A percentile compares a stretch with the other conserved stretches of the same genome.
These are phyloP conservation scores for Hetaerina americana DNA, from an alignment of 1,140 invertebrate species.

Conservation along the genomic window DNA sequence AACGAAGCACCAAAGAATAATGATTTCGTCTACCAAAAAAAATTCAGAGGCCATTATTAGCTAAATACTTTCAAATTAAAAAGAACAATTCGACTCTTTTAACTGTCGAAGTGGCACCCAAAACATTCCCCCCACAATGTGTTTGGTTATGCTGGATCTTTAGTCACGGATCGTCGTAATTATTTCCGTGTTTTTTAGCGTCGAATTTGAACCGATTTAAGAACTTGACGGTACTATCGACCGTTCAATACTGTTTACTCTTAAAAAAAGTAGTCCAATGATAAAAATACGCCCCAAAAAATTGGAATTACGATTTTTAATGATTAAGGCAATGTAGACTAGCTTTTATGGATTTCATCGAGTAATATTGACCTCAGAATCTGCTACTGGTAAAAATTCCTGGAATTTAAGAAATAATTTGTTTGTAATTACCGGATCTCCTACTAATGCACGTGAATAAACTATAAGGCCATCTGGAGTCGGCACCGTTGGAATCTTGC, in stretches of 20 bases:
- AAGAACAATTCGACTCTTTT: too few relatives aligned
- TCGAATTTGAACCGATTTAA: background rate
- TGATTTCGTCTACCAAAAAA: too few relatives aligned
- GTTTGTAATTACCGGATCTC: conserved; percentile 12
- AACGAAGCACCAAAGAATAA: too few relatives aligned
- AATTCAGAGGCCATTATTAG: too few relatives aligned
- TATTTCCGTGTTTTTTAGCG: too few relatives aligned
- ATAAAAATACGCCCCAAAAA: background rate
- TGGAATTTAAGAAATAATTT: background rate
- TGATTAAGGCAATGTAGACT: background rate
- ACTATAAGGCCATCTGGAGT: conserved; percentile 21
- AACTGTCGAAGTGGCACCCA: too few relatives aligned
- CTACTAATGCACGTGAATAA: conserved; percentile 27
- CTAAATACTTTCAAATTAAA: too few relatives aligned
- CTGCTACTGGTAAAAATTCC: background rate
- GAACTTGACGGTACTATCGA: background rate
- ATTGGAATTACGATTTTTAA: background rate
- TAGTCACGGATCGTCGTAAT: too few relatives aligned
- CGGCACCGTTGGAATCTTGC: conserved; percentile 27
- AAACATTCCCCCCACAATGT: too few relatives aligned
- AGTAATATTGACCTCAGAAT: background rate
- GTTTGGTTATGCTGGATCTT: too few relatives aligned
- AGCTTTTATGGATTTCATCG: background rate
- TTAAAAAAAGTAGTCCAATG: background rate
- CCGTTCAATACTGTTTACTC: background rate